phyloP scores from a whole-genome alignment of 2,113 vertebrate genomes.

The Callocephalon fimbriatum region DNA sequence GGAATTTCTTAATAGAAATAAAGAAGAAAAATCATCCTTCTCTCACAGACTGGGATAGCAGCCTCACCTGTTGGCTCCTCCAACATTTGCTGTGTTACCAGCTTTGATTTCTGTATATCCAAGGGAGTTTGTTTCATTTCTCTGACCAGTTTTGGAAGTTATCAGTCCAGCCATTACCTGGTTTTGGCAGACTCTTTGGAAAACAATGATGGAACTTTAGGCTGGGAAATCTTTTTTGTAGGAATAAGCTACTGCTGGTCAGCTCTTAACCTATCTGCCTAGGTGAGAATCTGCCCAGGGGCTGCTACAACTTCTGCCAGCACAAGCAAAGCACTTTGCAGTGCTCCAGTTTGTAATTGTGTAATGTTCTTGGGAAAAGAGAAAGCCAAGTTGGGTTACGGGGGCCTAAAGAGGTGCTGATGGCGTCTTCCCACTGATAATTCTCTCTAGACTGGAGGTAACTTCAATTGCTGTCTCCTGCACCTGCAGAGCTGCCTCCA shows the following conservation, averaged over 20 bases:
- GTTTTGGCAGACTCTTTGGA: background rate
- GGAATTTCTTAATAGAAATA: background rate
- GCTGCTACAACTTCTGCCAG: background rate
- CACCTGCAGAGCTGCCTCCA: background rate
- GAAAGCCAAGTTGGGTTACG: rapidly evolving
- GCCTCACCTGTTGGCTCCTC: background rate
- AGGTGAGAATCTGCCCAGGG: background rate
- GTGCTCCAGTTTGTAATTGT: background rate
- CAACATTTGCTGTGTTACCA: background rate
- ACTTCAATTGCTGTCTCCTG: background rate
- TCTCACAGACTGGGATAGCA: background rate
- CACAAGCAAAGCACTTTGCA: background rate
- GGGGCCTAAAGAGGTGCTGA: background rate
- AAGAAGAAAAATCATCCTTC: background rate
- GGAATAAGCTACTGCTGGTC: background rate
- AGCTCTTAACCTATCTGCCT: background rate
- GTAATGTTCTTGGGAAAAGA: background rate
- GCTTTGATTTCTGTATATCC: background rate
- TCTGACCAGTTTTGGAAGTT: background rate
- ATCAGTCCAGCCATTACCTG: background rate
- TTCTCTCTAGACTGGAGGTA: background rate
- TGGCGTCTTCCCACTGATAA: background rate
- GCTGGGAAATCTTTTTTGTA: background rate
- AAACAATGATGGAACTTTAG: background rate
- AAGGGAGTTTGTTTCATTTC: background rate